Conservation (phyloP, 2,888 invertebrate species). For the Thumatha senex region DNA sequence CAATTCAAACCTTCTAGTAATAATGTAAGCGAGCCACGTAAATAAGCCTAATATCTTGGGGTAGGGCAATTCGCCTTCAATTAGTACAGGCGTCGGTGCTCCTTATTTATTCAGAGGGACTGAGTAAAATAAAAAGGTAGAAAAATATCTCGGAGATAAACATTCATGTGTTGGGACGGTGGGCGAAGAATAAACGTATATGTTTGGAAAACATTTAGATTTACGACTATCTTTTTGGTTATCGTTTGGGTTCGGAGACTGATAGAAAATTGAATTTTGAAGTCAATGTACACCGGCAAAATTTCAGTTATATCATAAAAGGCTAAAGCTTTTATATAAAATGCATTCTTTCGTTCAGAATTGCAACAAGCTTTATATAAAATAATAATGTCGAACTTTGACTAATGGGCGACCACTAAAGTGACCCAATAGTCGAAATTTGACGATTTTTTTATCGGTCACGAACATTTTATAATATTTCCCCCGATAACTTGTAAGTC, state of each 20-base stretch:
- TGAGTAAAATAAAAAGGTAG: slow-evolving; percentile 58
- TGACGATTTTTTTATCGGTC: too few relatives aligned
- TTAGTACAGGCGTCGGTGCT: slow-evolving; percentile 57
- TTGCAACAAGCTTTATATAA: too few relatives aligned
- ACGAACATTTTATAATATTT: background rate
- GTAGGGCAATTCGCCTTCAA: slow-evolving; percentile 58
- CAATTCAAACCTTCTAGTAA: slow-evolving; percentile 48
- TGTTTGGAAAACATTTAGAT: slow-evolving; percentile 42
- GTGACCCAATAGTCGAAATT: too few relatives aligned
- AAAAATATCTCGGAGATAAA: slow-evolving; percentile 57
- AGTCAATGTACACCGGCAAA: slow-evolving; percentile 24
- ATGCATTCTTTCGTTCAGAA: too few relatives aligned
- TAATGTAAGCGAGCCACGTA: slow-evolving; percentile 46
- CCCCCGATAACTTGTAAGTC: too few relatives aligned
- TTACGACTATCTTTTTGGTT: slow-evolving; percentile 29
- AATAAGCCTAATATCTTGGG: slow-evolving; percentile 42
- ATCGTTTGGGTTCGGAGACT: slow-evolving; percentile 24
- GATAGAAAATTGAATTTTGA: slow-evolving; percentile 32
- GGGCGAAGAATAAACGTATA: slow-evolving; percentile 38
- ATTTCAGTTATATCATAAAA: slow-evolving; percentile 10
- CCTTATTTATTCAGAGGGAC: slow-evolving; percentile 66
- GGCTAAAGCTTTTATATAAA: too few relatives aligned
- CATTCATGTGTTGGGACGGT: slow-evolving; percentile 55
- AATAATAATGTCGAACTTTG: too few relatives aligned
- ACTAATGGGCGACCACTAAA: too few relatives aligned